phyloP scores from a whole-genome alignment of 2,113 vertebrate genomes.

The Chloropsis cyanopogon region DNA sequence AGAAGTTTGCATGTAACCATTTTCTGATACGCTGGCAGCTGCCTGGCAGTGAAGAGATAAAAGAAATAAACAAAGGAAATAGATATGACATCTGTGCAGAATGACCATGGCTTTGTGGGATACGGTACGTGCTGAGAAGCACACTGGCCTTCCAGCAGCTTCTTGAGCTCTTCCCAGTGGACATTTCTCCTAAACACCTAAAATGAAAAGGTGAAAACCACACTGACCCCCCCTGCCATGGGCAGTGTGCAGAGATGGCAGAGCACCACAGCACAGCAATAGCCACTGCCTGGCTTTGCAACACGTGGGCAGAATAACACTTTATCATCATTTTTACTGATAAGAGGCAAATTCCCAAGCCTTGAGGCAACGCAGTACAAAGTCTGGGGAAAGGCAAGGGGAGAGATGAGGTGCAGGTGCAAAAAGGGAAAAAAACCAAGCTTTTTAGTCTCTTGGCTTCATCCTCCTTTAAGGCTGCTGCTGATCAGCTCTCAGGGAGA shows the following conservation, averaged over 20 bases:
- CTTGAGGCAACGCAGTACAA: fast-evolving
- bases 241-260: background rate
- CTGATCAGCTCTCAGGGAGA: background rate
- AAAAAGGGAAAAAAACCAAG: background rate
- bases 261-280: background rate
- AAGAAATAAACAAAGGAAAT: background rate
- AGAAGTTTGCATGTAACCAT: background rate
- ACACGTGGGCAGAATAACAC: background rate
- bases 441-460: background rate
- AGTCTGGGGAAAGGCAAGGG: background rate
- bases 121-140: background rate
- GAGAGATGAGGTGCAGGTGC: background rate
- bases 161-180: background rate
- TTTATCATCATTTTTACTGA: background rate
- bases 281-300: background rate
- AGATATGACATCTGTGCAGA: background rate
- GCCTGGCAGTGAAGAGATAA: background rate
- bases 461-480: background rate
- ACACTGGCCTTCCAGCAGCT: background rate
- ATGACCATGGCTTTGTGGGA: background rate
- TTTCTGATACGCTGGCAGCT: background rate
- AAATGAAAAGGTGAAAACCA: background rate
- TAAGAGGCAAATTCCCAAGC: background rate
- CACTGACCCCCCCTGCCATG: background rate
- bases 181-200: background rate